A percentile compares a stretch with the other conserved stretches of the same genome.
Conservation (phyloP, 2,888 invertebrate genomes). For the Lampropteryx suffumata region DNA sequence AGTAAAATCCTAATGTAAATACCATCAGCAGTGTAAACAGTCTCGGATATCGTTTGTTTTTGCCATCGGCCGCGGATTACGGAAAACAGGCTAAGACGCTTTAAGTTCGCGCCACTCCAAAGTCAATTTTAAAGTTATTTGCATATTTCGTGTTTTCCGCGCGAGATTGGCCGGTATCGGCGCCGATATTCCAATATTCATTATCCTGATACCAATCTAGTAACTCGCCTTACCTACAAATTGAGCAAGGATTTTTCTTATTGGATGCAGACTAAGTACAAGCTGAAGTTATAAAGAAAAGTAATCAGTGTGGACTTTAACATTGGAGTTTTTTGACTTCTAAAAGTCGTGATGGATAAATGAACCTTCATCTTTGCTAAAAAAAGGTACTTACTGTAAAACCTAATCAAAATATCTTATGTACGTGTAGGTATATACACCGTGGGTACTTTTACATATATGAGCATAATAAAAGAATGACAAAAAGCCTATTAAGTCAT, state of each 20-base stretch:
- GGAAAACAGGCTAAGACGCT: conserved; percentile 33
- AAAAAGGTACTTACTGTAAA: too few species aligned
- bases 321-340: background rate
- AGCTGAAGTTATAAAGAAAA: background rate
- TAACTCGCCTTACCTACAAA: conserved; percentile 29
- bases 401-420: background rate
- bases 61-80: conserved; percentile 29
- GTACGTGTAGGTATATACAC: background rate
- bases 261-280: background rate
- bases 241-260: conserved; percentile 13
- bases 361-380: too few species aligned
- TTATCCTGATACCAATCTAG: conserved; percentile 37
- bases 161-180: conserved; percentile 40
- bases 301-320: background rate
- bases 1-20: conserved; percentile 25
- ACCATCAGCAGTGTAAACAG: conserved; percentile 28
- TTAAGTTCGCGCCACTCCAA: conserved; percentile 45
- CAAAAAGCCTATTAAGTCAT: too few species aligned
- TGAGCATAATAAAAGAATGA: too few species aligned
- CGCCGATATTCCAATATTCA: conserved; percentile 48
- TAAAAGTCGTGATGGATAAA: background rate
- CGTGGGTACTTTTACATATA: too few species aligned
- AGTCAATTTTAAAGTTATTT: conserved; percentile 68
- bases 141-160: conserved; percentile 63
- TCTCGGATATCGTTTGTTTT: conserved; percentile 26